phyloP scores from a whole-genome alignment of 2,797 vertebrate genomes.

The Pachyuromys duprasi region DNA sequence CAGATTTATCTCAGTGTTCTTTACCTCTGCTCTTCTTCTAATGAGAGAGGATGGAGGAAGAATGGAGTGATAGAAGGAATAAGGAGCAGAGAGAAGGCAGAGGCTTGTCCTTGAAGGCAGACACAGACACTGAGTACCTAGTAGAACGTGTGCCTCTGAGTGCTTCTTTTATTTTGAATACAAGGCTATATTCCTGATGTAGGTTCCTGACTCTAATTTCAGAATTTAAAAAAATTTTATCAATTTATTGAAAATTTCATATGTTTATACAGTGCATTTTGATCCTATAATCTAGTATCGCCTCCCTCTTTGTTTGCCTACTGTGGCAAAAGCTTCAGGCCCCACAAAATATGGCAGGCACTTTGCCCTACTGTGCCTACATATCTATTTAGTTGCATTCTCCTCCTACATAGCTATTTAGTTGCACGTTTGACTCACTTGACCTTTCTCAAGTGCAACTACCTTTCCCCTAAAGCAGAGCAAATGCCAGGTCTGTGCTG shows the following conservation, averaged over 20 bases:
- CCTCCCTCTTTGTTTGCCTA: neutral
- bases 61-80: neutral
- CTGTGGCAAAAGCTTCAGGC: neutral
- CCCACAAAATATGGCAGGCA: no score
- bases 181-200: no score
- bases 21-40: neutral
- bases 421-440: neutral
- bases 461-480: neutral
- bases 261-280: neutral
- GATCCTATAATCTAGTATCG: neutral
- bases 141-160: rapidly evolving
- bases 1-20: neutral
- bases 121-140: neutral
- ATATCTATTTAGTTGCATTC: neutral
- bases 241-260: neutral
- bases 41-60: neutral
- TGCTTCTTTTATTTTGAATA: no score
- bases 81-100: neutral
- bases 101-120: neutral
- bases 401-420: no score
- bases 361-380: neutral
- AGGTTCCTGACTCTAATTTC: no score
- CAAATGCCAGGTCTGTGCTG: no score
- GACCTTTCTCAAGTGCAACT: neutral
- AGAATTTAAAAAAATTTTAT: neutral